Evolutionary conservation across 2,113 vertebrate genomes (phyloP).

Genomic region (Scatophagus argus): DNA sequence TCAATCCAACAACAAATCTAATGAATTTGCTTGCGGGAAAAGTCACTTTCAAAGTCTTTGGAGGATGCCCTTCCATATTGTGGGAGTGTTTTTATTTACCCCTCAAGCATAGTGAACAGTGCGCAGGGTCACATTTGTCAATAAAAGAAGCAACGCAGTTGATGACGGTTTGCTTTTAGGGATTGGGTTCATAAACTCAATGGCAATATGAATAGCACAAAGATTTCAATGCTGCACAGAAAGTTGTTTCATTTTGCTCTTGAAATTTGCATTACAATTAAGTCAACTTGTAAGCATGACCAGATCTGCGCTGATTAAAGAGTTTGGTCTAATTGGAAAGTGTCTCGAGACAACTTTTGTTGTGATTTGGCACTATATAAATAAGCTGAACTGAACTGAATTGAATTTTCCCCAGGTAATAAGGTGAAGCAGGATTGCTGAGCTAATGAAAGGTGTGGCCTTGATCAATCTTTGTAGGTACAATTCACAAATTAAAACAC

Average conservation of each 20-base stretch:
- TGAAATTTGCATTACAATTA: neutral
- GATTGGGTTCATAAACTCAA: neutral
- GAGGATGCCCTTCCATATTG: conserved; percentile 5
- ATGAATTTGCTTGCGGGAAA: conserved; percentile 58
- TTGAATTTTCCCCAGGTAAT: no score
- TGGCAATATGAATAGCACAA: neutral
- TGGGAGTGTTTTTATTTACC: conserved; percentile 52
- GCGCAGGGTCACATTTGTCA: conserved; percentile 17
- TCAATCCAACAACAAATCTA: conserved; percentile 52
- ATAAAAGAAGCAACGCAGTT: conserved; percentile 32
- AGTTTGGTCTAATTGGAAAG: no score
- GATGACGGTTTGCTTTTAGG: conserved; percentile 17
- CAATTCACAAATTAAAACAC: neutral
- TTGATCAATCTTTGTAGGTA: neutral
- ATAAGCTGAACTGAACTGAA: no score
- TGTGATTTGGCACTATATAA: no score
- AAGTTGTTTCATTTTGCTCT: neutral
- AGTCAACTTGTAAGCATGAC: neutral
- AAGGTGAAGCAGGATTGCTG: no score
- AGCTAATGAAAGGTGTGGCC: no score
- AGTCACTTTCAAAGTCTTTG: conserved; percentile 62
- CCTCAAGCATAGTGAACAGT: conserved; percentile 19
- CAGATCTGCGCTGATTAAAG: no score
- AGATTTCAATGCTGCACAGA: neutral
- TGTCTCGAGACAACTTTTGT: no score